Evolutionary conservation across 2,113 vertebrate genomes (phyloP).

Genomic region (Orthonyx spaldingii): DNA sequence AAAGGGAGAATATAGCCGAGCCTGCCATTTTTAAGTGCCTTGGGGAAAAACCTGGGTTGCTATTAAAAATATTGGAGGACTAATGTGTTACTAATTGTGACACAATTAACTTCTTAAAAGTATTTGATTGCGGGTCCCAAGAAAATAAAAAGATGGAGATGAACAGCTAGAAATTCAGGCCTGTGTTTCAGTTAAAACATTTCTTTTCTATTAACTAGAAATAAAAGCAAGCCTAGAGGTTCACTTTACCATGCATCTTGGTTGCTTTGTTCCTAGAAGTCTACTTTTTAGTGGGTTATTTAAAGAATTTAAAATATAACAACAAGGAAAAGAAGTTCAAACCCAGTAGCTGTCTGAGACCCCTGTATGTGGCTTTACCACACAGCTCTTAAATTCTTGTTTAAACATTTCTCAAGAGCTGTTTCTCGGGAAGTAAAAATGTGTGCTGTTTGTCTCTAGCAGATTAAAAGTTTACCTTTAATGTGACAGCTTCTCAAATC

Average conservation of each 20-base stretch:
- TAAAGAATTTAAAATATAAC: slow-evolving; percentile 31
- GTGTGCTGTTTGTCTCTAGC: slow-evolving; percentile 48
- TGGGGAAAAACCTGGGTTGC: slow-evolving; percentile 55
- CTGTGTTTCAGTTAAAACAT: slow-evolving; percentile 3
- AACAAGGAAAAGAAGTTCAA: slow-evolving; percentile 24
- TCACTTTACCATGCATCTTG: background rate
- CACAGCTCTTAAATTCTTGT: slow-evolving; percentile 68
- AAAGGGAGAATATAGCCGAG: slow-evolving; percentile 4
- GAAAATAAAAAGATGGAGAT: slow-evolving; percentile 38
- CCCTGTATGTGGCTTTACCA: slow-evolving; percentile 23
- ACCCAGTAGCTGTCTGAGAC: slow-evolving; percentile 17
- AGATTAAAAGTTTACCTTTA: slow-evolving; percentile 69
- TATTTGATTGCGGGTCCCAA: background rate
- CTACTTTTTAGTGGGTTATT: slow-evolving; percentile 44
- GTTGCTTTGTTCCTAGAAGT: slow-evolving; percentile 42
- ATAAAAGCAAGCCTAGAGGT: slow-evolving; percentile 55
- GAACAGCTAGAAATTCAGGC: slow-evolving; percentile 28
- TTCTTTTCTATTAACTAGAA: slow-evolving; percentile 11
- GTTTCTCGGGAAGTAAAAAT: slow-evolving; percentile 59
- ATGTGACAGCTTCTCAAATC: slow-evolving; percentile 46
- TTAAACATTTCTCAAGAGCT: slow-evolving; percentile 65
- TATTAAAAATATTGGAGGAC: slow-evolving; percentile 57
- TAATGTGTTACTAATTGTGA: slow-evolving; percentile 68
- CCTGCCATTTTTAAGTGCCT: slow-evolving; percentile 44
- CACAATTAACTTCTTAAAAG: slow-evolving; percentile 52